phyloP scores from a whole-genome alignment of 2,888 invertebrate species.

The Didymodactylos carnosus region DNA sequence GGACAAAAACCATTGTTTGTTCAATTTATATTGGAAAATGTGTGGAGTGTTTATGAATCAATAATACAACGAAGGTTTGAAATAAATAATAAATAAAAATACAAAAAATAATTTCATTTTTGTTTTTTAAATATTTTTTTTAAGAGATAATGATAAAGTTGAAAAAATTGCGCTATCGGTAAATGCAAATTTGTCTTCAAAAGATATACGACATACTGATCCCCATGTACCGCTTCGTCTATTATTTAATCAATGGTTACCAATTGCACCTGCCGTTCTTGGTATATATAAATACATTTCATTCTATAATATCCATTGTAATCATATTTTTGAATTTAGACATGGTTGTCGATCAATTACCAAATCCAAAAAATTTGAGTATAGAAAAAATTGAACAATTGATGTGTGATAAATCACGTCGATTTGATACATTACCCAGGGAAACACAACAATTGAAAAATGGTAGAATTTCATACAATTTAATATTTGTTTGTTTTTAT shows the following conservation, averaged over 20 bases:
- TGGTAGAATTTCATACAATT: constrained; percentile 25
- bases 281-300: constrained; percentile 23
- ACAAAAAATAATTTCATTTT: background rate
- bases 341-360: constrained; percentile 59
- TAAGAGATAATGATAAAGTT: constrained; percentile 31
- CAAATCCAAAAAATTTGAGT: constrained; percentile 54
- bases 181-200: constrained; percentile 49
- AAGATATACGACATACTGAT: constrained; percentile 55
- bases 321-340: constrained; percentile 25
- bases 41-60: constrained; percentile 71
- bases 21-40: constrained; percentile 67
- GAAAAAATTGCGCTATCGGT: constrained; percentile 40
- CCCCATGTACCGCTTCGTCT: constrained; percentile 55
- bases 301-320: background rate
- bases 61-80: constrained; percentile 48
- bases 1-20: constrained; percentile 80
- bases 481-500: background rate
- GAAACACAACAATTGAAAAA: constrained; percentile 52
- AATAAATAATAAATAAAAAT: background rate
- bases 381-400: constrained; percentile 60
- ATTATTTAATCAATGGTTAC: constrained; percentile 69
- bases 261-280: constrained; percentile 59
- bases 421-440: constrained; percentile 47
- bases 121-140: background rate
- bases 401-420: constrained; percentile 50